phyloP scores from a whole-genome alignment of 1,140 invertebrate genomes.

The Bilobella aurantiaca region DNA sequence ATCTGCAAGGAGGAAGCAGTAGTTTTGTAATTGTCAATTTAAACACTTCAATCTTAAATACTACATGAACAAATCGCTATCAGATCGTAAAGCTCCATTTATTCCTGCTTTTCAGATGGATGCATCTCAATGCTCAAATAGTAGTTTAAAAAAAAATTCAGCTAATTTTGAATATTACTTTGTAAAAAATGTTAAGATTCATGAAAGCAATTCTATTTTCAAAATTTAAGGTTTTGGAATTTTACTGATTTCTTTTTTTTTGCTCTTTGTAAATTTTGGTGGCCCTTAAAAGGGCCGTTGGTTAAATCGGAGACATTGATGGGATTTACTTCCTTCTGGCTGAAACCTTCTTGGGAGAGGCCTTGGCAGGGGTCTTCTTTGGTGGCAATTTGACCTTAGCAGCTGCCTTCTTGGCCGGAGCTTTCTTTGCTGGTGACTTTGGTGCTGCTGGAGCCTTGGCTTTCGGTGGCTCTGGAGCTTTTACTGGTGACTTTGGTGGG shows the following conservation, averaged over 20 bases:
- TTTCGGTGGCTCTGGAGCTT: conserved; percentile 15
- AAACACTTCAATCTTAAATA: too few relatives aligned
- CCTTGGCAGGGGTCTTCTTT: conserved; percentile 26
- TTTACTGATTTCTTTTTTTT: not conserved
- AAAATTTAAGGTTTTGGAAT: not conserved
- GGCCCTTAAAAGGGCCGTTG: conserved; percentile 15
- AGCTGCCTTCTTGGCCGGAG: conserved; percentile 29
- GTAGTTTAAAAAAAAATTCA: too few relatives aligned
- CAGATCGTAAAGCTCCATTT: too few relatives aligned
- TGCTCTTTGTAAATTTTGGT: not conserved
- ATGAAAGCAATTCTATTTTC: not conserved
- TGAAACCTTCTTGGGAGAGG: conserved; percentile 3
- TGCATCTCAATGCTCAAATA: too few relatives aligned
- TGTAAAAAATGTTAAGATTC: too few relatives aligned
- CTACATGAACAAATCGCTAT: too few relatives aligned
- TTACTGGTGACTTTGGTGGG: not conserved
- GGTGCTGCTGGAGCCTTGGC: conserved; percentile 12
- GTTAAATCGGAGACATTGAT: conserved; percentile 24
- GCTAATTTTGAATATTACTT: not conserved
- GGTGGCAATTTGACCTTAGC: conserved; percentile 11
- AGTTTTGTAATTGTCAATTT: too few relatives aligned
- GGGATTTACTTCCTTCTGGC: conserved; percentile 11
- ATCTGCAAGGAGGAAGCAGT: too few relatives aligned
- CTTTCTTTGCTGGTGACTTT: conserved; percentile 29
- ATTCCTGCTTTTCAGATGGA: too few relatives aligned